These are phyloP conservation scores for Oryzias dopingdopingensis DNA, from an alignment of 2,797 vertebrate species.

Conservation along the genomic window DNA sequence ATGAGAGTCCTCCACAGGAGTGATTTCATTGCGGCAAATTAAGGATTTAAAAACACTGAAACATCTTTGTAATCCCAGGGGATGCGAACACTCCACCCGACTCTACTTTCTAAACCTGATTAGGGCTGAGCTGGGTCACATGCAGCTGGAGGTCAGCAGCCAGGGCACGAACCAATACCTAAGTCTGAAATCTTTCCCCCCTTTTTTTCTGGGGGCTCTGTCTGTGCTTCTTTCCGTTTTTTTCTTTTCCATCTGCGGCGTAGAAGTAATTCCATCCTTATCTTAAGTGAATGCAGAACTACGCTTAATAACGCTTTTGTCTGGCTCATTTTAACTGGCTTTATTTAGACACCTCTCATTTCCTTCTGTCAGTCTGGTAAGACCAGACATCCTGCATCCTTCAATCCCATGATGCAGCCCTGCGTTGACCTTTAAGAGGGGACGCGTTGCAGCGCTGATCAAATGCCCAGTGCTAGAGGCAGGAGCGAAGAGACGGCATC, in stretches of 20 bases:
- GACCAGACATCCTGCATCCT: conserved; percentile 69
- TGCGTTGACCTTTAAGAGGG: conserved; percentile 55
- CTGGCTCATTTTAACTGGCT: conserved; percentile 75
- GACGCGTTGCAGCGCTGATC: conserved; percentile 26
- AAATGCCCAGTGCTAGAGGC: conserved; percentile 27
- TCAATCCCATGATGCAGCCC: conserved; percentile 66
- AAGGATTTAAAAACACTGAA: conserved; percentile 11
- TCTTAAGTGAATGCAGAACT: conserved; percentile 31
- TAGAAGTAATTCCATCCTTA: conserved; percentile 26
- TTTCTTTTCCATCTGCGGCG: conserved; percentile 10
- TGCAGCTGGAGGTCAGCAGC: conserved; percentile 16
- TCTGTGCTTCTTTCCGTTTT: conserved; percentile 13
- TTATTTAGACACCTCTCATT: conserved; percentile 81
- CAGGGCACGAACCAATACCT: background rate
- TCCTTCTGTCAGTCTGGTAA: conserved; percentile 64
- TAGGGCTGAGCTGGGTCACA: conserved; percentile 2
- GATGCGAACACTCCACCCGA: background rate
- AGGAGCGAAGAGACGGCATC: conserved; percentile 34
- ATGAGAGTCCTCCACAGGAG: background rate
- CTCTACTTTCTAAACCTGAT: conserved; percentile 16
- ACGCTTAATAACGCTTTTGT: conserved; percentile 37
- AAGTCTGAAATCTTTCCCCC: conserved; percentile 6
- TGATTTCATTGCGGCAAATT: background rate
- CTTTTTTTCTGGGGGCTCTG: background rate
- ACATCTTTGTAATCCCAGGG: conserved; percentile 14